A percentile compares a stretch with the other conserved stretches of the same genome.
phyloP scores from a whole-genome alignment of 2,888 invertebrate species.

The Catocala sponsa region DNA sequence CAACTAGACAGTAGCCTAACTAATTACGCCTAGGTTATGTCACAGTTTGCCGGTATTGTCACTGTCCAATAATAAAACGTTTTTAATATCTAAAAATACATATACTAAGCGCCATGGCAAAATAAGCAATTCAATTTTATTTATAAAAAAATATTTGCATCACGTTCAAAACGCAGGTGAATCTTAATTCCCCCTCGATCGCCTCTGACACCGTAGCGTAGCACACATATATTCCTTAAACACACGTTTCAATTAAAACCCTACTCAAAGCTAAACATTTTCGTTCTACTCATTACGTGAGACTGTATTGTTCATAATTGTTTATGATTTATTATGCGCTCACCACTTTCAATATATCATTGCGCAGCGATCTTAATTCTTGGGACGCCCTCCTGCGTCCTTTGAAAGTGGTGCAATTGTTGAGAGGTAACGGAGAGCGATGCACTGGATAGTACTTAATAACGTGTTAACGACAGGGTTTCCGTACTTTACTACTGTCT shows the following conservation, averaged over 20 bases:
- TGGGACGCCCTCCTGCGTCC: slow-evolving; percentile 59
- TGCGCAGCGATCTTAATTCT: slow-evolving; percentile 72
- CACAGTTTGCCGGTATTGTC: no score
- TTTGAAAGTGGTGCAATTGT: slow-evolving; percentile 42
- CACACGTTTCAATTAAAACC: slow-evolving; percentile 23
- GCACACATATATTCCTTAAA: neutral
- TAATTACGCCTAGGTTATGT: no score
- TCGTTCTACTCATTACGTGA: slow-evolving; percentile 59
- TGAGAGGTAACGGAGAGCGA: slow-evolving; percentile 12
- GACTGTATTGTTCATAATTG: slow-evolving; percentile 70
- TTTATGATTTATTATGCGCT: slow-evolving; percentile 74
- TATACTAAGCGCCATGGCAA: no score
- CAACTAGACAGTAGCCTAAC: no score
- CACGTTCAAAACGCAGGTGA: neutral
- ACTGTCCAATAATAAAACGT: no score
- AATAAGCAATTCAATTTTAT: no score
- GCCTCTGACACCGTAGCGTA: slow-evolving; percentile 3
- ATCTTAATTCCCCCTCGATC: neutral
- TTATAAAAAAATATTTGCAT: no score
- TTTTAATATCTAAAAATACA: no score
- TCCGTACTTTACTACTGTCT: no score
- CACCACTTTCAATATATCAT: slow-evolving; percentile 74
- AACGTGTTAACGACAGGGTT: no score
- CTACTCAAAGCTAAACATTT: slow-evolving; percentile 21
- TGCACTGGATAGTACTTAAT: no score